These are phyloP conservation scores for Acyrthosiphon pisum DNA, from an alignment of 1,140 invertebrate genomes.

Conservation along the genomic window DNA sequence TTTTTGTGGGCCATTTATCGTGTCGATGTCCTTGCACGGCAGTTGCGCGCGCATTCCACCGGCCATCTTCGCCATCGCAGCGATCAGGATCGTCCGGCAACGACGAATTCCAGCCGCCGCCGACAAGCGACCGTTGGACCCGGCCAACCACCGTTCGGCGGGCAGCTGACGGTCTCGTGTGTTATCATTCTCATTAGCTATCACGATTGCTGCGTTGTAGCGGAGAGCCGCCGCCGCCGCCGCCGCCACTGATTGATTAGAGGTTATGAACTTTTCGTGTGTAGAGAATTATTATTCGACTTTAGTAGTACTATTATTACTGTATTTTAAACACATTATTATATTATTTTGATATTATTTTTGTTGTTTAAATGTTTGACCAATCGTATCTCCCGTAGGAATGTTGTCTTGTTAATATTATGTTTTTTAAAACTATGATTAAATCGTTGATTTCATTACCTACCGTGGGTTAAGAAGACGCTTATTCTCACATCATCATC, in stretches of 20 bases:
- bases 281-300: slow-evolving; percentile 6
- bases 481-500: background rate
- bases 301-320: background rate
- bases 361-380: slow-evolving; percentile 8
- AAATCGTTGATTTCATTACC: background rate
- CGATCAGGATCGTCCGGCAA: slow-evolving; percentile 22
- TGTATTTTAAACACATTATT: slow-evolving; percentile 20
- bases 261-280: slow-evolving; percentile 46
- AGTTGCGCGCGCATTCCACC: background rate
- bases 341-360: slow-evolving; percentile 26
- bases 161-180: background rate
- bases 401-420: slow-evolving; percentile 1
- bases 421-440: slow-evolving; percentile 26
- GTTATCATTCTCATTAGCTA: slow-evolving; percentile 34
- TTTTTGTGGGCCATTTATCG: background rate
- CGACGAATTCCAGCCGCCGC: slow-evolving; percentile 25
- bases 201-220: slow-evolving; percentile 54
- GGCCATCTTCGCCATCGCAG: background rate
- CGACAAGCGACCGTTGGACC: background rate
- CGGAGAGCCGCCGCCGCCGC: background rate
- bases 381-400: background rate
- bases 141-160: background rate
- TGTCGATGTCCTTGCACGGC: slow-evolving; percentile 14
- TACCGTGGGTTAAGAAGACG: background rate
- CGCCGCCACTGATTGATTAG: slow-evolving; percentile 49